A percentile compares a stretch with the other conserved stretches of the same genome.
Conservation (phyloP, 2,113 vertebrate species). For the Charadrius vociferus region DNA sequence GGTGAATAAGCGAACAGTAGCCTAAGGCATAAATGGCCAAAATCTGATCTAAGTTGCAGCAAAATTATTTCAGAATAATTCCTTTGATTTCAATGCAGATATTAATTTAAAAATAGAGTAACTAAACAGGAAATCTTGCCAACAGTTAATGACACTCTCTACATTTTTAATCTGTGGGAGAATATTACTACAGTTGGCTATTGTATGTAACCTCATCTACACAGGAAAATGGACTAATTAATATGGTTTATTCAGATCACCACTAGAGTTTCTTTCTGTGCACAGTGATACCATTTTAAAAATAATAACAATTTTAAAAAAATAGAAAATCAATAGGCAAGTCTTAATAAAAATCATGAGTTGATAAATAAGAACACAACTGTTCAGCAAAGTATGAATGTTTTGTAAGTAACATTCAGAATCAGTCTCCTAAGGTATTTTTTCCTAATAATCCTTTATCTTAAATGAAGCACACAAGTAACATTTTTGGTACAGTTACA, state of each 20-base stretch:
- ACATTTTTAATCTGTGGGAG: slow-evolving; percentile 23
- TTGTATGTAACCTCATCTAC: slow-evolving; percentile 24
- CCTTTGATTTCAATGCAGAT: not conserved
- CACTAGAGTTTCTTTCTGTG: slow-evolving; percentile 6
- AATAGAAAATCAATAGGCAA: not conserved
- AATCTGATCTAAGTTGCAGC: not conserved
- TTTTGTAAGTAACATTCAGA: not conserved
- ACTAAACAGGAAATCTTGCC: not conserved
- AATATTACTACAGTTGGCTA: not conserved
- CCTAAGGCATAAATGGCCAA: not conserved
- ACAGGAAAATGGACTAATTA: slow-evolving; percentile 44
- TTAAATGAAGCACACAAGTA: slow-evolving; percentile 15
- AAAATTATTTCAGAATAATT: not conserved
- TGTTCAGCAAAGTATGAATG: fast-evolving
- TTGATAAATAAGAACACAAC: not conserved
- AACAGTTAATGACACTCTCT: slow-evolving; percentile 20
- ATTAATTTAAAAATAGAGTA: not conserved
- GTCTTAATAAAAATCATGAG: not conserved
- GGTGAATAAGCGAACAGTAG: not conserved
- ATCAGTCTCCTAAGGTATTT: not conserved
- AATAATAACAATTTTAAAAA: not conserved
- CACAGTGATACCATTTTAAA: not conserved
- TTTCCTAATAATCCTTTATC: not conserved
- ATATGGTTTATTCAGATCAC: slow-evolving; percentile 23
- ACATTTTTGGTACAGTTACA: slow-evolving; percentile 17